Conservation (phyloP, 2,888 invertebrate genomes). For the Drosophila testacea region DNA sequence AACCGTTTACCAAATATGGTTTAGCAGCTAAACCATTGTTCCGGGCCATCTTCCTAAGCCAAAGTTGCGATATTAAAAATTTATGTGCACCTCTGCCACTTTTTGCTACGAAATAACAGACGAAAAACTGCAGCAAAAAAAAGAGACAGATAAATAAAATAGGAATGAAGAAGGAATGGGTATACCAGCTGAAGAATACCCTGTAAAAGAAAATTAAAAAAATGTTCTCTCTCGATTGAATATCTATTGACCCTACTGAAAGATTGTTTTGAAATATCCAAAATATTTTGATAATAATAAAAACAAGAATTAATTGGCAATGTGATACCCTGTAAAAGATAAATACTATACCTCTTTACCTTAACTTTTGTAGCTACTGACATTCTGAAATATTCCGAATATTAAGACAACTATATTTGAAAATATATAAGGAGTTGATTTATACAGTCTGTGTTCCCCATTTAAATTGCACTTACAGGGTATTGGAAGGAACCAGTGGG, state of each 20-base stretch:
- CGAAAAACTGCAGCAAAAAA: slow-evolving; percentile 11
- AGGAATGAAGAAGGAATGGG: not conserved
- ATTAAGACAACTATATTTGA: too few relatives aligned
- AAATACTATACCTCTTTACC: not conserved
- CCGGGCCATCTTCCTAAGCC: slow-evolving; percentile 57
- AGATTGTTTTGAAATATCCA: too few relatives aligned
- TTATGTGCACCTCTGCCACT: slow-evolving; percentile 67
- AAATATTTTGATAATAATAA: too few relatives aligned
- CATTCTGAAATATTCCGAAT: too few relatives aligned
- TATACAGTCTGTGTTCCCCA: not conserved
- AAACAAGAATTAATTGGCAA: too few relatives aligned
- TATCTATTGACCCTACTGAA: too few relatives aligned
- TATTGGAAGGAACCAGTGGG: slow-evolving; percentile 51
- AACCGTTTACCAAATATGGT: slow-evolving; percentile 64
- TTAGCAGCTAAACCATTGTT: slow-evolving; percentile 51
- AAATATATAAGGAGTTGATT: too few relatives aligned
- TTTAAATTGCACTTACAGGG: slow-evolving; percentile 11
- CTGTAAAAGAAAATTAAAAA: slow-evolving; percentile 8
- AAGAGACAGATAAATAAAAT: slow-evolving; percentile 1
- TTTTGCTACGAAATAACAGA: slow-evolving; percentile 49
- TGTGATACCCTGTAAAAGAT: slow-evolving; percentile 15
- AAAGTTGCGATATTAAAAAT: slow-evolving; percentile 71
- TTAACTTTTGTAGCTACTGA: too few relatives aligned
- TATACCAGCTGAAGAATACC: not conserved
- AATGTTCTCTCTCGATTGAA: too few relatives aligned